Evolutionary conservation across 2,113 vertebrate species (phyloP).

Genomic region (Phyllopteryx taeniolatus): DNA sequence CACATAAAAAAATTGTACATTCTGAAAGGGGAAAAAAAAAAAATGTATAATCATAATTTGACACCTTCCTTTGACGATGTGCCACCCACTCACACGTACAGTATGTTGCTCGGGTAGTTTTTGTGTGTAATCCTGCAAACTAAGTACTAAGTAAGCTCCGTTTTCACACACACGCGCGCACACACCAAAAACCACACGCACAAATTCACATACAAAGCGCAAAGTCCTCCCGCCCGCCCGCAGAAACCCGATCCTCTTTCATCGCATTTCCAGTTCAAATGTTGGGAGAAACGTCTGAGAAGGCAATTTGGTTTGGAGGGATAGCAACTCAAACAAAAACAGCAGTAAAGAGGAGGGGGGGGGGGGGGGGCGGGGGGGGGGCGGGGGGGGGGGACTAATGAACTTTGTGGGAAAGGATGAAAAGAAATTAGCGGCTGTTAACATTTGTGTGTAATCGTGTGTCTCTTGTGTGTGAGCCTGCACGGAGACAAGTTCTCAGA

Average conservation of each 20-base stretch:
- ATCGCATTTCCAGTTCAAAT: slow-evolving; percentile 67
- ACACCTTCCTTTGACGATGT: background rate
- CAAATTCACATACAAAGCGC: background rate
- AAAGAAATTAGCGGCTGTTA: slow-evolving; percentile 46
- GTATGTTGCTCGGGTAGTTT: background rate
- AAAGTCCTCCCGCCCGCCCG: slow-evolving; percentile 30
- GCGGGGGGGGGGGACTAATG: slow-evolving; percentile 29
- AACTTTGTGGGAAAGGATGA: slow-evolving; percentile 62
- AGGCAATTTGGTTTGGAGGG: slow-evolving; percentile 55
- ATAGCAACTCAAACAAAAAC: slow-evolving; percentile 55
- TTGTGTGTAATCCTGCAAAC: background rate
- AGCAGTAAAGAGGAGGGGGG: slow-evolving; percentile 29
- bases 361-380: no score
- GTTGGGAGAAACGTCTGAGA: slow-evolving; percentile 55
- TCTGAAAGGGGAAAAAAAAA: no score
- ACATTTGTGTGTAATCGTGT: slow-evolving; percentile 41
- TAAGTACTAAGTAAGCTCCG: slow-evolving; percentile 13
- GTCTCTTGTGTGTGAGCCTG: slow-evolving; percentile 18
- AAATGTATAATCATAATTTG: background rate
- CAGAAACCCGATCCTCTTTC: slow-evolving; percentile 61
- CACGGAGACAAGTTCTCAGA: slow-evolving; percentile 50
- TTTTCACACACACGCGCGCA: slow-evolving; percentile 15
- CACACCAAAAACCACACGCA: slow-evolving; percentile 21
- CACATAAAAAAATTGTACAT: no score
- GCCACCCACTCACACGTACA: background rate